Base-by-base conservation (phyloP, 37 sponge, comb jelly and placozoan species). In the Geodia barretti region DNA sequence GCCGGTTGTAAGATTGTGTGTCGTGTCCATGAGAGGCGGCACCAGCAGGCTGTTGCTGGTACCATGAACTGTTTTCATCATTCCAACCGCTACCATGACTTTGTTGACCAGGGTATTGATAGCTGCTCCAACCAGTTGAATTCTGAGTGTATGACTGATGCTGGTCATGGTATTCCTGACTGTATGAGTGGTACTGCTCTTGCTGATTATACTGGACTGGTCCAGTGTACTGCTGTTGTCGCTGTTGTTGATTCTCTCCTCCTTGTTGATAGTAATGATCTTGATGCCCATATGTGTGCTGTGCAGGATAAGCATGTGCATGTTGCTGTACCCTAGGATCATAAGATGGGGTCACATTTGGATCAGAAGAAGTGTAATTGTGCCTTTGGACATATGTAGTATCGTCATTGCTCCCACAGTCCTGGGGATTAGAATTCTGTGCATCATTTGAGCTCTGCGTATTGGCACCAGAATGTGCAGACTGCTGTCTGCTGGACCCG, bases 261-360 rank as follows among this genome's bases (percentile, higher is more conserved):
- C 26, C 19, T 24, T 72, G 73, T 11, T 72, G 73, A 4, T 40
- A 20, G 2, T 39, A 38, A 3, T 72, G 43, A 11, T 3, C 23
- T 20, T 24, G 19, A 2, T 72, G 41, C 3, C 17, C 11, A n/a
- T 72, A 9, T 24, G 32, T 26, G 37, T 69, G 70, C 70, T 30
- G 35, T 3, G 31, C 4, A 3, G 5, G 70, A 5, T 34, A 38
- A 23, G 7, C 31, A 23, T 72, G 47, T 38, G 32, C 39, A 7
- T 70, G 39, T 11, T 70, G 71, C 33, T 31, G 71, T 70, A 8
- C 26, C n/a, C n/a, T n/a, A n/a, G n/a, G n/a, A n/a, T n/a, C n/a
- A n/a, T n/a, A n/a, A n/a, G n/a, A n/a, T n/a, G n/a, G n/a, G n/a
- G n/a, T n/a, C n/a, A n/a, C n/a, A n/a, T n/a, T n/a, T n/a, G n/a